Base-by-base conservation (phyloP, 1,140 invertebrate genomes). In the Hylaeus anthracinus region DNA sequence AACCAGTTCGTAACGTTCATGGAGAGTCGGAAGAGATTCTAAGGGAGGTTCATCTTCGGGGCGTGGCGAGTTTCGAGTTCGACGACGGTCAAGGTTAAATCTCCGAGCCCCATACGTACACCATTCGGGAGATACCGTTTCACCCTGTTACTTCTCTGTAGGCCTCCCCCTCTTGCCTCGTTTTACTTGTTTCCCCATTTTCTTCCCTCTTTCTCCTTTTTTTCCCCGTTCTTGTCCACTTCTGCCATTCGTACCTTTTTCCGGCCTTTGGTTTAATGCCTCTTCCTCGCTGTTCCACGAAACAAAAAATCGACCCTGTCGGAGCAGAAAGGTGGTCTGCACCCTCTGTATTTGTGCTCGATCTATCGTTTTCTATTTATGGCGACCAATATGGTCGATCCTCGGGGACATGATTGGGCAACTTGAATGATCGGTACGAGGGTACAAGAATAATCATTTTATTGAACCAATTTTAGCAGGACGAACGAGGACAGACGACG, bases 41-140 rank as follows among this genome's bases (percentile, higher is more conserved):
- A 72, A 66, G 72, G 81, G 48, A 60, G 65, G 75, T 81, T 84
- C 61, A 65, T 72, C 56, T 66, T 61, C 39, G 55, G 78, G 86
- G 85, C 71, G 86, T 84, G 86, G 86, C 71, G 64, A 55, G 73
- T 77, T 81, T 67, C 66, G 61, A 14, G 51, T 66, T 60, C n/a
- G 43, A 55, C 63, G 73, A 87, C 76, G 86, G 86, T 88, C 86
- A 88, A 87, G 86, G 86, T 87, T 88, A 85, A 79, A 60, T 55
- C 58, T 9, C 43, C 41, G 64, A 79, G 55, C 67, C 53, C 79
- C 79, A 81, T 86, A 81, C 85, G 75, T 56, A 70, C 71, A 53
- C 43, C n/a, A 61, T 58, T 26, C 64, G 61, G 61, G 37, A 37
- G 61, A 9, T 51, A 63, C 43, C 60, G 56, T 69, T 71, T 64